Percentiles rank a stretch among this genome's conserved stretches.
Conservation (phyloP, 2,113 vertebrate species). For the Rattus rattus region DNA sequence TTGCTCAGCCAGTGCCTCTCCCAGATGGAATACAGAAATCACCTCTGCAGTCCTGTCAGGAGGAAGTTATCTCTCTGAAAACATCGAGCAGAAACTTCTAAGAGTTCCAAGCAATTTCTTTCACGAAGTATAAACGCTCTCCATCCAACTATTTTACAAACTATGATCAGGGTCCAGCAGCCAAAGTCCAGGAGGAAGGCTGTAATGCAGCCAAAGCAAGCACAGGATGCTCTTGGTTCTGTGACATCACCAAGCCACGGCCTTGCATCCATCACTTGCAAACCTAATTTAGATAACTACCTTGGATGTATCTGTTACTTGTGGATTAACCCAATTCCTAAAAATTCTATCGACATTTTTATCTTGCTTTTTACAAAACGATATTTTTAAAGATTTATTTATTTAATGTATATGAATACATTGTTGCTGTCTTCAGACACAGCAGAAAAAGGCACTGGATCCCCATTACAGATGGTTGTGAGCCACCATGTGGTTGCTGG, state of each 20-base stretch:
- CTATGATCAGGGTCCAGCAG: not conserved
- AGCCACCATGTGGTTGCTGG: too few species aligned
- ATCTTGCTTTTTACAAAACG: not conserved
- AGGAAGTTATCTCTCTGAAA: not conserved
- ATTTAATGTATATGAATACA: too few species aligned
- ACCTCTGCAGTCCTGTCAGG: not conserved
- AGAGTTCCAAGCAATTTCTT: not conserved
- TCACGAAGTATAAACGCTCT: not conserved
- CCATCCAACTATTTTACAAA: not conserved
- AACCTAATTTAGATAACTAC: not conserved
- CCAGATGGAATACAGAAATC: not conserved
- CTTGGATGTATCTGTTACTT: not conserved
- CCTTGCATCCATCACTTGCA: not conserved
- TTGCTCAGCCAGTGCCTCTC: not conserved
- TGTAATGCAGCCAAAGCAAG: not conserved
- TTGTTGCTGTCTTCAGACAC: too few species aligned
- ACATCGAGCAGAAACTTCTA: not conserved
- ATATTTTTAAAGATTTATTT: too few species aligned
- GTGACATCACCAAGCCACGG: not conserved
- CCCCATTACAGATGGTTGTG: too few species aligned
- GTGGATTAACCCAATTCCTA: slow-evolving; percentile 21
- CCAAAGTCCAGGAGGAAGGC: not conserved
- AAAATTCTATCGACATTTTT: not conserved
- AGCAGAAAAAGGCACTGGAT: too few species aligned
- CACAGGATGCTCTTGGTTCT: not conserved